Base-by-base conservation (phyloP, 2,113 vertebrate species). In the Poeciliopsis turrubarensis region DNA sequence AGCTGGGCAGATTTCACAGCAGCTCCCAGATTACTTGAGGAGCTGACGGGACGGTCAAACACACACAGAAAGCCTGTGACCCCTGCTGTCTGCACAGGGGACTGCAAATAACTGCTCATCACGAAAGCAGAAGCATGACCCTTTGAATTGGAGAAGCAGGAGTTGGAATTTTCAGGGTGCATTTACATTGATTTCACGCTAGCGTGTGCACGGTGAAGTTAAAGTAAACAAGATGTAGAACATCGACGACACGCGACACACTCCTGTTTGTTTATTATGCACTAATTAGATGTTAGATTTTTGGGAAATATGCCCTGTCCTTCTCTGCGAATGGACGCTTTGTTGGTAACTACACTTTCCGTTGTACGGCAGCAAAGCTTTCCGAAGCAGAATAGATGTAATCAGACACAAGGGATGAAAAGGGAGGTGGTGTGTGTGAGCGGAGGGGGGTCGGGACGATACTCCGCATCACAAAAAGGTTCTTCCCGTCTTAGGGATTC, bases 381-480 rank as follows among this genome's bases (percentile, higher is more conserved):
- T 83, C 70, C 80, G 77, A 78, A 91, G 85, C 90, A 93, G 89
- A 89, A 83, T 73, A 86, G 86, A 91, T 92, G 89, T 91, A 92
- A 93, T 94, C 90, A 89, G 87, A 91, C 84, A 88, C 70, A 32
- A 77, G 83, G 86, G 79, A 86, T 67, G 82, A 71, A 76, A 80
- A 83, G 72, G 86, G 72, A 77, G 75, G 77, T 70, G 75, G 41
- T 60, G 32, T 65, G 78, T 83, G 89, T 82, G 82, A 65, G 86
- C 14, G 70, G 73, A 54, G 70, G 81, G 69, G 74, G 86, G 84
- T 84, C 30, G 72, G 77, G 82, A 79, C 44, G 60, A 83, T 81
- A 84, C 80, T 82, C 84, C 83, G 90, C 92, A 93, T 93, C 87
- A 89, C 89, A 92, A 94, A 86, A 90, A 88, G 89, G 78, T 79